Base-by-base conservation (phyloP, 2,113 vertebrate species). In the Romanogobio albipinnatus region DNA sequence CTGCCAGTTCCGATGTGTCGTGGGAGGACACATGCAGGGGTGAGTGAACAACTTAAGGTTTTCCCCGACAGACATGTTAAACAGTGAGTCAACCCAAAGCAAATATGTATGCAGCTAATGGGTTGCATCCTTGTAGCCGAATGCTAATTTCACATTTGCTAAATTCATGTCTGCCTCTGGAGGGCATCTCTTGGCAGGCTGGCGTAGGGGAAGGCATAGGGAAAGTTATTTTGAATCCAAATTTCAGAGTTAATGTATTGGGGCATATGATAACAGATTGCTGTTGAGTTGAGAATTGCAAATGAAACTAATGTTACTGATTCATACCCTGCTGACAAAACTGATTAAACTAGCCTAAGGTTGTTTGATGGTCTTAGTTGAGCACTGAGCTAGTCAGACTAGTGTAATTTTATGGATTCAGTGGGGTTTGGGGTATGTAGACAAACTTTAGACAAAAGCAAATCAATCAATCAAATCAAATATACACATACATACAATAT, bases 31-130 rank as follows among this genome's bases (percentile, higher is more conserved):
- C 82, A 77, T 19, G 85, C 39, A 77, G 64, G 82, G 66, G 61
- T 89, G 91, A 73, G 88, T 86, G 90, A 90, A 89, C 86, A 91
- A 87, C 87, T 89, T 84, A 90, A 88, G 86, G 88, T 89, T 87
- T 86, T 76, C 85, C 82, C 84, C 53, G 2, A 73, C 39, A 80
- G 2, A 73, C 39, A 76, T 84, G 39, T 10, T 86, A 87, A 91
- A 89, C 85, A 90, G 51, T 81, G 76, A 90, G 84, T 79, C 39
- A 87, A 82, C 61, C 70, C 79, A 11, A 15, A 88, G 62, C 81
- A 62, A 90, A 90, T 88, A 47, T 73, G 70, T 73, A 45, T 45
- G 70, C 84, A 90, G 90, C 78, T 88, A 68, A 90, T 17, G 81
- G 58, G 76, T 64, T 81, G 84, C 71, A 87, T 84, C 29, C 29